Percentiles rank a stretch among this genome's conserved stretches.
These are phyloP conservation scores for Parnassius apollo DNA, from an alignment of 2,888 invertebrate genomes.

Conservation along the genomic window DNA sequence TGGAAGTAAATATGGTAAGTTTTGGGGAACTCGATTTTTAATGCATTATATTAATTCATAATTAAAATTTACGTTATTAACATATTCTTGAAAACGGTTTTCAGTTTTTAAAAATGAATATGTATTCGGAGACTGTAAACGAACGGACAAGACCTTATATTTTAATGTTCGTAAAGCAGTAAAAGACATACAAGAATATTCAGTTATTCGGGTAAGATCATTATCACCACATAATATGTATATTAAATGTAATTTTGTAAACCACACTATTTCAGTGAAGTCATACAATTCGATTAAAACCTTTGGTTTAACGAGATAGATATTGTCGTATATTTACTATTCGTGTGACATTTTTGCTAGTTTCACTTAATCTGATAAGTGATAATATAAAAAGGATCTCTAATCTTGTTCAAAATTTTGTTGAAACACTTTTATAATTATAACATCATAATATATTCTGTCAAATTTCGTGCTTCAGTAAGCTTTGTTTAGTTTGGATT, in stretches of 20 bases:
- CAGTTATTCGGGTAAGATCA: constrained; percentile 11
- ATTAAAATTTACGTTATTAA: neutral
- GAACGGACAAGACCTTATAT: constrained; percentile 1
- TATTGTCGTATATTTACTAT: too few relatives aligned
- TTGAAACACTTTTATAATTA: too few relatives aligned
- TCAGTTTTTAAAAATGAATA: constrained; percentile 24
- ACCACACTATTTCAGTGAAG: neutral
- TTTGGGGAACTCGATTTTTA: neutral
- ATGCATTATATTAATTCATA: neutral
- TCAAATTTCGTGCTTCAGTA: too few relatives aligned
- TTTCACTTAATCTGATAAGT: too few relatives aligned
- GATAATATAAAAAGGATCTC: too few relatives aligned
- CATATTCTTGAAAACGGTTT: constrained; percentile 3
- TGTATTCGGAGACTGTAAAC: constrained; percentile 20
- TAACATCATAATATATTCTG: too few relatives aligned
- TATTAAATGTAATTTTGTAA: neutral
- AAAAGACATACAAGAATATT: neutral
- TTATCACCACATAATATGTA: too few relatives aligned
- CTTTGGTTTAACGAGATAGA: too few relatives aligned
- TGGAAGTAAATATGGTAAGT: constrained; percentile 13
- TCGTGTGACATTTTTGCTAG: too few relatives aligned
- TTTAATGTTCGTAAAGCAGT: neutral
- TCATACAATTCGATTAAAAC: too few relatives aligned
- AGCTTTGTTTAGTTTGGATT: too few relatives aligned
- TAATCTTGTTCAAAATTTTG: too few relatives aligned